Evolutionary conservation across 2,888 invertebrate species (phyloP).

Genomic region (Nomada hirtipes): DNA sequence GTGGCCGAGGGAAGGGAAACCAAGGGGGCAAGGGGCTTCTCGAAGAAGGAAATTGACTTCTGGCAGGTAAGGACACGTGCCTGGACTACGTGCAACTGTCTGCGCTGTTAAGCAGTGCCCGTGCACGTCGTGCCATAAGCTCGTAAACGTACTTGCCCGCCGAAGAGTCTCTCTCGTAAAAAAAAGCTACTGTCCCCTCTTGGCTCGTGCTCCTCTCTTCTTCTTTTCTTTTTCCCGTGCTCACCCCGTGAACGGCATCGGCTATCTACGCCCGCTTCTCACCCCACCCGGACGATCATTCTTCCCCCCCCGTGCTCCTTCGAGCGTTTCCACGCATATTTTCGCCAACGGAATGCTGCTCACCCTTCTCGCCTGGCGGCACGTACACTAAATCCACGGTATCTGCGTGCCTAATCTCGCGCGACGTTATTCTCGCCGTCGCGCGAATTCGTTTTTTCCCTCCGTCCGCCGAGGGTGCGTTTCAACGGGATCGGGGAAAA

Average conservation of each 20-base stretch:
- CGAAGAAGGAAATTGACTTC: slow-evolving; percentile 76
- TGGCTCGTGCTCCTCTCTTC: not conserved
- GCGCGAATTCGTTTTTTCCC: slow-evolving; percentile 42
- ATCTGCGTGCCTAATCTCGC: slow-evolving; percentile 52
- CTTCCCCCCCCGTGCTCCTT: not conserved
- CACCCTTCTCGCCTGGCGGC: slow-evolving; percentile 11
- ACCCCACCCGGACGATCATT: not conserved
- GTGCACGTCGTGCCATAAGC: slow-evolving; percentile 69
- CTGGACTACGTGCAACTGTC: slow-evolving; percentile 68
- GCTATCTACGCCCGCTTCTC: not conserved
- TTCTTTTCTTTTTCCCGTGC: not conserved
- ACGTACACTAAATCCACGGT: slow-evolving; percentile 37
- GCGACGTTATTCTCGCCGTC: slow-evolving; percentile 24
- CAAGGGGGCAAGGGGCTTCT: slow-evolving; percentile 36
- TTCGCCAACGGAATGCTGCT: not conserved
- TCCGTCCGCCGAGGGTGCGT: not conserved
- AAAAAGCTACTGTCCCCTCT: slow-evolving; percentile 31
- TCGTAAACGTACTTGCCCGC: slow-evolving; percentile 68
- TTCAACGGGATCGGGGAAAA: not conserved
- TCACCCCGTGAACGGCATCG: not conserved
- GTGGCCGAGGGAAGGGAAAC: slow-evolving; percentile 1
- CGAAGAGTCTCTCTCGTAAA: slow-evolving; percentile 60
- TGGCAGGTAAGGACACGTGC: slow-evolving; percentile 76
- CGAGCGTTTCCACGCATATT: slow-evolving; percentile 13
- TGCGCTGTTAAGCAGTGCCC: slow-evolving; percentile 32